Percentiles rank a stretch among this genome's conserved stretches.
These are phyloP conservation scores for Xestia rhomboidea DNA, from an alignment of 2,888 invertebrate species.

Conservation along the genomic window DNA sequence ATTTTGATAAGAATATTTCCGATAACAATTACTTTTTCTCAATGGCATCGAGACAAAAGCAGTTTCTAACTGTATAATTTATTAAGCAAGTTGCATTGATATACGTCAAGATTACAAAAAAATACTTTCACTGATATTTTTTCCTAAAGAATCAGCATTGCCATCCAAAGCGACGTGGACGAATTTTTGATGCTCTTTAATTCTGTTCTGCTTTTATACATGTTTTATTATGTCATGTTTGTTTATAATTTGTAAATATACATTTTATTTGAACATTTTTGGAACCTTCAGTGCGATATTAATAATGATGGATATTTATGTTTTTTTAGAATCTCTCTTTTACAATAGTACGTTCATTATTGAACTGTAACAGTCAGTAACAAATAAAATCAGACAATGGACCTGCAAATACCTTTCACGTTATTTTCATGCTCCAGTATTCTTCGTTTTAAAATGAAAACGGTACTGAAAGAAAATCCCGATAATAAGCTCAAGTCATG, in stretches of 20 bases:
- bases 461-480: constrained; percentile 14
- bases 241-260: not conserved
- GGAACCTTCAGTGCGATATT: not conserved
- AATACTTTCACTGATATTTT: too few relatives aligned
- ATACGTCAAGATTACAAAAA: too few relatives aligned
- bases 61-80: too few relatives aligned
- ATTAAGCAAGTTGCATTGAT: too few relatives aligned
- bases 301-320: not conserved
- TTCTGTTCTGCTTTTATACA: not conserved
- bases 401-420: not conserved
- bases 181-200: not conserved
- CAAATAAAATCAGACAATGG: not conserved
- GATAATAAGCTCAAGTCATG: constrained; percentile 18
- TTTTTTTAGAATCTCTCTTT: not conserved
- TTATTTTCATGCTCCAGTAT: not conserved
- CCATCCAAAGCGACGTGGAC: too few relatives aligned
- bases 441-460: constrained; percentile 20
- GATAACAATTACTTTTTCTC: too few relatives aligned
- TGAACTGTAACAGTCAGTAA: not conserved
- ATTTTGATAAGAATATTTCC: too few relatives aligned
- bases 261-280: not conserved
- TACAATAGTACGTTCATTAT: not conserved
- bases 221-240: not conserved
- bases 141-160: too few relatives aligned
- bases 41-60: too few relatives aligned